Percentiles rank a stretch among this genome's conserved stretches.
Evolutionary conservation across 2,113 vertebrate species (phyloP).

Genomic region (Ardeotis arabs): DNA sequence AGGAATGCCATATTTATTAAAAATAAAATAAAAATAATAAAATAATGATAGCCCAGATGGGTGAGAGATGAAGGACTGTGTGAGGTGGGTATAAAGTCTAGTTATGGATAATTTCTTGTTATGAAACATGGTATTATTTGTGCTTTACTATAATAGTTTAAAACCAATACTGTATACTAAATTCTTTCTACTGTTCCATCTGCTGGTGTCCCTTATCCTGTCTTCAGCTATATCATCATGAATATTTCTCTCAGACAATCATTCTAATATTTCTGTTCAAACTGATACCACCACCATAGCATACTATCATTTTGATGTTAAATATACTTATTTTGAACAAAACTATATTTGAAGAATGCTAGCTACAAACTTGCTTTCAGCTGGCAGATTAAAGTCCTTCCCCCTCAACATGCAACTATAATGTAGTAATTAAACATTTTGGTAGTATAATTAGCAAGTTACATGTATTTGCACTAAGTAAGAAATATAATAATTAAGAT

Average conservation of each 20-base stretch:
- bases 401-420: background rate
- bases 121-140: background rate
- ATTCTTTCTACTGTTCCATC: background rate
- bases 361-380: background rate
- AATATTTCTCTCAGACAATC: background rate
- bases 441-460: conserved; percentile 1
- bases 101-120: background rate
- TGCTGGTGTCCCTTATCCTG: background rate
- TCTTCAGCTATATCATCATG: background rate
- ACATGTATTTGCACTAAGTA: background rate
- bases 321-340: background rate
- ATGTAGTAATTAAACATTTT: conserved; percentile 47
- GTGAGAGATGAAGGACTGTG: background rate
- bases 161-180: background rate
- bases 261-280: background rate
- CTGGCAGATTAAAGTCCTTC: background rate
- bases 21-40: background rate
- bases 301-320: background rate
- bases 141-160: background rate
- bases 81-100: background rate
- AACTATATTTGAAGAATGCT: background rate
- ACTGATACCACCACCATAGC: background rate
- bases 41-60: background rate
- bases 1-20: background rate
- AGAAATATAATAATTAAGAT: conserved; percentile 53